phyloP scores from a whole-genome alignment of 1,140 invertebrate genomes.

The Drosophila nebulosa region DNA sequence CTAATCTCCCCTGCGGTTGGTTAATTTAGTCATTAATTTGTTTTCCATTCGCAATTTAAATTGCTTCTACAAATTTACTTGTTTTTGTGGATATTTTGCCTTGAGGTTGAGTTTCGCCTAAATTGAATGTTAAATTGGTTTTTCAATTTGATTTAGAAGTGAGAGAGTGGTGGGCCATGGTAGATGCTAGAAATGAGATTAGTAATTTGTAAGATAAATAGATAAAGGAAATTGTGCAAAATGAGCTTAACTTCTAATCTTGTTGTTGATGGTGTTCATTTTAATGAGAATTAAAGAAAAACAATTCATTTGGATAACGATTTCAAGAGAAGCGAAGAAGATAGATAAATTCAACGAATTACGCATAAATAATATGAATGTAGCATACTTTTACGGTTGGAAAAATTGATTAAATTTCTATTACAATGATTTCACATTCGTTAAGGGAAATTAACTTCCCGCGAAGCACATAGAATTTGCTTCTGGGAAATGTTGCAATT shows the following conservation, averaged over 20 bases:
- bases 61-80: not conserved
- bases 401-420: not conserved
- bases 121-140: conserved; percentile 3
- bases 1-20: not conserved
- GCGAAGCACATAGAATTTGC: too few relatives aligned
- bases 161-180: not conserved
- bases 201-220: not conserved
- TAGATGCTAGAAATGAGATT: not conserved
- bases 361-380: not conserved
- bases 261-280: not conserved
- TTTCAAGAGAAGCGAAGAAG: too few relatives aligned
- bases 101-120: not conserved
- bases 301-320: conserved; percentile 18
- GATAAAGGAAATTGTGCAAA: not conserved
- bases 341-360: not conserved
- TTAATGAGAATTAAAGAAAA: conserved; percentile 9
- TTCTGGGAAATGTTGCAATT: not conserved
- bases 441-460: too few relatives aligned
- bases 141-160: not conserved
- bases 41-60: not conserved
- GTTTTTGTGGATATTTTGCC: not conserved
- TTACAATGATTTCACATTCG: not conserved
- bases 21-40: not conserved
- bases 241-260: not conserved
- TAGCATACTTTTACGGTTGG: not conserved